These are phyloP conservation scores for Notothenia rossii DNA, from an alignment of 2,113 vertebrate species.

Conservation along the genomic window DNA sequence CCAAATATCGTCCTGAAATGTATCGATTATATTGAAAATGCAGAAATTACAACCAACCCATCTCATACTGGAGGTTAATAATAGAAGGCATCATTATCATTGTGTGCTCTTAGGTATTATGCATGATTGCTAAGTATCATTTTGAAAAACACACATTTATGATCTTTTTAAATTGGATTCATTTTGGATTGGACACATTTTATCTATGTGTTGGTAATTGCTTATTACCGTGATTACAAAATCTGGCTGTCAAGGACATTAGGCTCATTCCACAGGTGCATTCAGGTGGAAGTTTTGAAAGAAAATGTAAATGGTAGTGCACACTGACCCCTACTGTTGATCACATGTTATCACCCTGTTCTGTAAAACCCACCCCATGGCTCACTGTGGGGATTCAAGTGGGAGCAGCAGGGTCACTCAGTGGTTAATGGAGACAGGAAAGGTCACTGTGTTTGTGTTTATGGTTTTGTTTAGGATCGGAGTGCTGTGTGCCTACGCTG, in stretches of 20 bases:
- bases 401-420: constrained; percentile 12
- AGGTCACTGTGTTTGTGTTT: constrained; percentile 17
- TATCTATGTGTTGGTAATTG: not conserved
- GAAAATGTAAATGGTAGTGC: constrained; percentile 19
- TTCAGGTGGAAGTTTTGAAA: not conserved
- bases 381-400: not conserved
- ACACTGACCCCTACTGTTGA: constrained; percentile 74
- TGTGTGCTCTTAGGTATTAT: not conserved
- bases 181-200: not conserved
- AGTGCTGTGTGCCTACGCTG: constrained; percentile 89
- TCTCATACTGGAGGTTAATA: not conserved
- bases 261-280: constrained; percentile 39
- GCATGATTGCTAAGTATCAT: not conserved
- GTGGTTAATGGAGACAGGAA: not conserved
- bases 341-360: constrained; percentile 12
- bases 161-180: not conserved
- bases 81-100: not conserved
- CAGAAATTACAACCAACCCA: not conserved
- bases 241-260: not conserved
- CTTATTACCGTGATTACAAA: not conserved
- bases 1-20: not conserved
- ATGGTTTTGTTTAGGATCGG: constrained; percentile 83
- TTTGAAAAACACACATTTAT: not conserved
- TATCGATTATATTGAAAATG: not conserved
- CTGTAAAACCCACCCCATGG: not conserved